A percentile compares a stretch with the other conserved stretches of the same genome.
These are phyloP conservation scores for Exocentrus adspersus DNA, from an alignment of 2,888 invertebrate species.

Conservation along the genomic window DNA sequence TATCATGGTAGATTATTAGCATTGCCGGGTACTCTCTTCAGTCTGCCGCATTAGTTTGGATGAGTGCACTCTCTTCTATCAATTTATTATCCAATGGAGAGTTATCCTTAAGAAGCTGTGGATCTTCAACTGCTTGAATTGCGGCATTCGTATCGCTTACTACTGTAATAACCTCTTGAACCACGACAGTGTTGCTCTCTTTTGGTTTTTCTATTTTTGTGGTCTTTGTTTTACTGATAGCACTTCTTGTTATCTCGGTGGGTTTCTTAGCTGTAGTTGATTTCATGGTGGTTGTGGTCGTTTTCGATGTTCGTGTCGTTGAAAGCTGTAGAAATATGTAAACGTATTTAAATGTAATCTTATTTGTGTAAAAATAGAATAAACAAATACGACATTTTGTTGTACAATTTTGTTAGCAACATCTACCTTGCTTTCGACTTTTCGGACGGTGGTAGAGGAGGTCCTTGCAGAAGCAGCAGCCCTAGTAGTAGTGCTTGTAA, in stretches of 20 bases:
- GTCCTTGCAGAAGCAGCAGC: conserved; percentile 43
- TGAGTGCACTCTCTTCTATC: conserved; percentile 54
- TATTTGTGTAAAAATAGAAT: too few relatives aligned
- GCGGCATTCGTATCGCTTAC: conserved; percentile 38
- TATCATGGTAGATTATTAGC: conserved; percentile 18
- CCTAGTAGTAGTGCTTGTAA: conserved; percentile 49
- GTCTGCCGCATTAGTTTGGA: conserved; percentile 56
- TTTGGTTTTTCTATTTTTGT: conserved; percentile 56
- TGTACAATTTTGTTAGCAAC: too few relatives aligned
- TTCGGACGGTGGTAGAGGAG: conserved; percentile 51
- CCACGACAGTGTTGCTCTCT: conserved; percentile 53
- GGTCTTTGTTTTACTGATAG: conserved; percentile 48
- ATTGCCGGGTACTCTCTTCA: conserved; percentile 46
- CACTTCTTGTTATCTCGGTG: conserved; percentile 44
- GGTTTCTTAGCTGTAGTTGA: conserved; percentile 54
- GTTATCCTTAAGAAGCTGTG: conserved; percentile 58
- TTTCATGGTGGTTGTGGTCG: conserved; percentile 54
- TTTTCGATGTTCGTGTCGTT: conserved; percentile 48
- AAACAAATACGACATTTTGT: too few relatives aligned
- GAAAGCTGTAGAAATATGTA: conserved; percentile 4
- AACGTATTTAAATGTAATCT: too few relatives aligned
- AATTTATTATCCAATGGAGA: conserved; percentile 60
- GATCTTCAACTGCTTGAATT: conserved; percentile 45
- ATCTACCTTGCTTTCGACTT: conserved; percentile 55
- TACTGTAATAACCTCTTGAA: conserved; percentile 46